These are phyloP conservation scores for Drosophila punjabiensis DNA, from an alignment of 1,140 invertebrate genomes.

Conservation along the genomic window DNA sequence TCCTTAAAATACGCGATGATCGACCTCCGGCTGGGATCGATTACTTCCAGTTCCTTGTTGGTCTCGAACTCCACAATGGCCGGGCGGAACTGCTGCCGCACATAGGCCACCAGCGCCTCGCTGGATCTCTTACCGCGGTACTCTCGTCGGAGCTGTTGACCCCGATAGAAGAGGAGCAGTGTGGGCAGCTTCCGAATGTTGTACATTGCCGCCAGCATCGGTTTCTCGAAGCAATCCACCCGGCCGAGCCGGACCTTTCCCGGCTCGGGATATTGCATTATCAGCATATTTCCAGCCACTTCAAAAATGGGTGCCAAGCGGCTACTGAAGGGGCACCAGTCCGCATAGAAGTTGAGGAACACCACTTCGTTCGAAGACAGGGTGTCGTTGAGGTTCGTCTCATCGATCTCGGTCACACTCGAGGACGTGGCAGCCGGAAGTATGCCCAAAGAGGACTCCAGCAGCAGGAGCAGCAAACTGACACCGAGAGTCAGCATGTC, in stretches of 20 bases:
- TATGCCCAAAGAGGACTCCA: neutral
- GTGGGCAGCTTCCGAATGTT: slow-evolving; percentile 62
- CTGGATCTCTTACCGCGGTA: slow-evolving; percentile 55
- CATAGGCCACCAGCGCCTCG: slow-evolving; percentile 44
- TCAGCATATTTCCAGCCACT: slow-evolving; percentile 33
- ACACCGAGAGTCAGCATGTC: slow-evolving; percentile 20
- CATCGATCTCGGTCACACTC: slow-evolving; percentile 37
- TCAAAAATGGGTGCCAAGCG: slow-evolving; percentile 53
- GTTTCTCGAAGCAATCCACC: slow-evolving; percentile 51
- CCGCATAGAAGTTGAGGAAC: slow-evolving; percentile 66
- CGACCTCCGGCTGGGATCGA: slow-evolving; percentile 38
- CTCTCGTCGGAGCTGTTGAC: slow-evolving; percentile 37
- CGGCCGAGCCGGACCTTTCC: slow-evolving; percentile 43
- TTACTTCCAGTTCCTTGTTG: slow-evolving; percentile 16
- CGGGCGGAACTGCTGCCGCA: slow-evolving; percentile 29
- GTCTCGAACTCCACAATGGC: slow-evolving; percentile 23
- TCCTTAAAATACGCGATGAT: slow-evolving; percentile 44
- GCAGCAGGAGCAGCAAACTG: slow-evolving; percentile 2
- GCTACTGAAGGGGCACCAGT: slow-evolving; percentile 61
- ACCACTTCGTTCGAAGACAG: slow-evolving; percentile 45
- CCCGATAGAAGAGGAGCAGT: slow-evolving; percentile 40
- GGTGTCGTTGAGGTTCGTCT: slow-evolving; percentile 44
- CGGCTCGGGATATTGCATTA: neutral
- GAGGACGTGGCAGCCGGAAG: neutral
- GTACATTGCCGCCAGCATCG: slow-evolving; percentile 19